Evolutionary conservation across 2,797 vertebrate species (phyloP).

Genomic region (Masticophis lateralis): DNA sequence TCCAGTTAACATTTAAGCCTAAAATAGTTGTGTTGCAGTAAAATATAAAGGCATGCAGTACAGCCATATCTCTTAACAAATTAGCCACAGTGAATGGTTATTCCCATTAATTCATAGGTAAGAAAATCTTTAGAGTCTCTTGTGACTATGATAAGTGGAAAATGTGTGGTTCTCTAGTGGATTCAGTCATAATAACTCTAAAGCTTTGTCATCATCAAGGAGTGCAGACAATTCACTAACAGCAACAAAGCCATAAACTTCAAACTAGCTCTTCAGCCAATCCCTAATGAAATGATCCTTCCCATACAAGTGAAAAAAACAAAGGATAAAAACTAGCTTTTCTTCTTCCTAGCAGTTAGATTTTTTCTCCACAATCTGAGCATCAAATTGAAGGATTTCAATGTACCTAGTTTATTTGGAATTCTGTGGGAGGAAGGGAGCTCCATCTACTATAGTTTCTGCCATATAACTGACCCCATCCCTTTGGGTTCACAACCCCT

Average conservation of each 20-base stretch:
- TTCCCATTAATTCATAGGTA: not conserved
- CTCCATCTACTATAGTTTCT: not conserved
- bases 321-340: not conserved
- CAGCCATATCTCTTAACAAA: not conserved
- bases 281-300: not conserved
- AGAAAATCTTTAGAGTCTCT: not conserved
- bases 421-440: not conserved
- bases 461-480: not conserved
- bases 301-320: not conserved
- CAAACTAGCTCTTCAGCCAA: not conserved
- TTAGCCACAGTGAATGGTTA: not conserved
- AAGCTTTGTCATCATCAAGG: conserved; percentile 8
- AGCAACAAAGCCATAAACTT: not conserved
- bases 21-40: not conserved
- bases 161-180: not conserved
- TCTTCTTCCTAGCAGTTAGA: not conserved
- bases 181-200: not conserved
- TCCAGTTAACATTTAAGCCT: not conserved
- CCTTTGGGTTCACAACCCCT: too few relatives aligned
- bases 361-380: not conserved
- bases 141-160: not conserved
- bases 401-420: not conserved
- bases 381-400: not conserved
- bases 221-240: not conserved
- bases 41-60: not conserved